Evolutionary conservation across 2,888 invertebrate species (phyloP).

Genomic region (Drosophila buzzatii): DNA sequence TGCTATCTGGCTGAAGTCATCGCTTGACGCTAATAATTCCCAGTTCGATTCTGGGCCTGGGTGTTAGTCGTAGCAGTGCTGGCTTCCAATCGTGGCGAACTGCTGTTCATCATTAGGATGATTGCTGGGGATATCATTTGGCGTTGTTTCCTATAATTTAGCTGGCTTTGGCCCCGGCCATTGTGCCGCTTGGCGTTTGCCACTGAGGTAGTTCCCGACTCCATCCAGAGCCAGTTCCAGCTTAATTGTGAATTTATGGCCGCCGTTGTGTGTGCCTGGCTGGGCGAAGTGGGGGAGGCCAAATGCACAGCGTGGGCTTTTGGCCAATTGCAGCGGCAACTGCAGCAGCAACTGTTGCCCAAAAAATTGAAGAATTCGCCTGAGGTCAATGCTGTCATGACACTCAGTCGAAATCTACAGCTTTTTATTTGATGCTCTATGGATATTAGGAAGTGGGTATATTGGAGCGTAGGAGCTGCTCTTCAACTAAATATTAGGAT

Average conservation of each 20-base stretch:
- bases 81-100: slow-evolving; percentile 1
- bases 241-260: slow-evolving; percentile 45
- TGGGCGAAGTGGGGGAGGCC: neutral
- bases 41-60: slow-evolving; percentile 1
- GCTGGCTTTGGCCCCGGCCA: slow-evolving; percentile 4
- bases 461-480: neutral
- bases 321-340: slow-evolving; percentile 37
- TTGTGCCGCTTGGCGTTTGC: slow-evolving; percentile 9
- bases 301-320: slow-evolving; percentile 15
- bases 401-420: slow-evolving; percentile 50
- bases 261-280: slow-evolving; percentile 11
- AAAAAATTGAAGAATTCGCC: slow-evolving; percentile 55
- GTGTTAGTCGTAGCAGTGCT: neutral
- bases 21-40: slow-evolving; percentile 6
- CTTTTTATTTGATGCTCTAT: neutral
- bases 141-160: slow-evolving; percentile 46
- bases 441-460: neutral
- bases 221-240: slow-evolving; percentile 8
- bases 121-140: slow-evolving; percentile 53
- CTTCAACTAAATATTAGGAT: neutral
- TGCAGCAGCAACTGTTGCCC: slow-evolving; percentile 40
- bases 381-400: slow-evolving; percentile 74
- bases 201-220: slow-evolving; percentile 30
- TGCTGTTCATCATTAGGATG: slow-evolving; percentile 52
- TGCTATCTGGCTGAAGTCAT: slow-evolving; percentile 1